Evolutionary conservation across 2,888 invertebrate genomes (phyloP), one percentile per base, ranked within the genome.

Genomic region (Metalampra italica): DNA sequence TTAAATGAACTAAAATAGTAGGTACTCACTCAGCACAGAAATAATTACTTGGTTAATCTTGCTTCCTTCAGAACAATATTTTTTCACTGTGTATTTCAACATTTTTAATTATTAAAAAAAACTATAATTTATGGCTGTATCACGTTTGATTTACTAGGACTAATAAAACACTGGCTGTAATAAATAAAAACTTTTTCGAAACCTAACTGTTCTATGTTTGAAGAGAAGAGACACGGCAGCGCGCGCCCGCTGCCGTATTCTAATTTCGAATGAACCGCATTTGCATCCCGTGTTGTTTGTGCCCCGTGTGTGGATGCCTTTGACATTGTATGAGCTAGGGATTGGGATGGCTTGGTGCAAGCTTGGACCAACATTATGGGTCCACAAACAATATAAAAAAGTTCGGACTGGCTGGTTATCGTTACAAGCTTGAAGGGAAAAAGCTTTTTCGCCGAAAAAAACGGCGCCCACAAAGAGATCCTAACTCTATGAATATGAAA

Each of bases 61-160:
- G 62, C 88, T 87, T 45, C 88, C 88, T 57, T 88, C 82, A 1
- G 82, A 72, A 70, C 78, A 87, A 72, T 85, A 89, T 56, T 84
- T 87, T 68, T 83, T 86, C 70, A 86, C 85, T 36, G 82, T 82
- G 51, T 84, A 74, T 57, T 87, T 86, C 46, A 88, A 75, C 88
- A 89, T 89, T 73, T 68, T 76, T 41, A 54, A n/a, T n/a, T n/a
- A n/a, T n/a, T n/a, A n/a, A n/a, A n/a, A n/a, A n/a, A n/a, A n/a
- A n/a, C n/a, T 51, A 43, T 38, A 29, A 36, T 48, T 46, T 40
- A 38, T 40, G 32, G 11, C 7, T 32, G 22, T 22, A 22, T 22
- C 2, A 34, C 34, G 3, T 7, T 34, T 9, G 3, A 9, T 5
- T 34, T 5, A 11, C 11, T 34, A 13, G 12, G 30, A 43, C 29